Evolutionary conservation across 2,888 invertebrate species (phyloP).

Genomic region (Zygothrica quintamaculata): DNA sequence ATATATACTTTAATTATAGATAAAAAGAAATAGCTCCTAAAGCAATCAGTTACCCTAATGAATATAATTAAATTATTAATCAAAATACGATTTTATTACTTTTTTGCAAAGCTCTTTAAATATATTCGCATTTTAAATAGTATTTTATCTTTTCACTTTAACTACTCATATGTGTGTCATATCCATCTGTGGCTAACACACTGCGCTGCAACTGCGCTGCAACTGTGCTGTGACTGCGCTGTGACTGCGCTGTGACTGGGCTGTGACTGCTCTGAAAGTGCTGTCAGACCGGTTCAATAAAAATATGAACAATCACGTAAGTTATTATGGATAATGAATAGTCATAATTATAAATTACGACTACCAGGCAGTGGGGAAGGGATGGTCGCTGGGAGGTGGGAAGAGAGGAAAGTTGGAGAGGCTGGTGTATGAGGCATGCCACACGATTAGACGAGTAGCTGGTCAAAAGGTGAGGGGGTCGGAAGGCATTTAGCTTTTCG

Average conservation of each 20-base stretch:
- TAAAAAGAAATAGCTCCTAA: too few relatives aligned
- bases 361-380: slow-evolving; percentile 24
- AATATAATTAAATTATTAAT: not conserved
- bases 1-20: too few relatives aligned
- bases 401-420: too few relatives aligned
- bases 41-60: not conserved
- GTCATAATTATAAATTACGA: slow-evolving; percentile 18
- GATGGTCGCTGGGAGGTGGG: too few relatives aligned
- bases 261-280: not conserved
- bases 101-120: slow-evolving; percentile 2
- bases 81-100: slow-evolving; percentile 6
- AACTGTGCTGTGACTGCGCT: too few relatives aligned
- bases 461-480: too few relatives aligned
- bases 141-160: not conserved
- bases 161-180: not conserved
- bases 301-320: slow-evolving; percentile 11
- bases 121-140: not conserved
- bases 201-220: too few relatives aligned
- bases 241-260: not conserved
- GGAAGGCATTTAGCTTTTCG: slow-evolving; percentile 4
- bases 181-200: not conserved
- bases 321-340: slow-evolving; percentile 30
- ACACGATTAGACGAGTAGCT: slow-evolving; percentile 7
- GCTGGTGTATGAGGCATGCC: too few relatives aligned
- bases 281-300: not conserved